These are phyloP conservation scores for Orthochromis malagaraziensis DNA, from an alignment of 2,113 vertebrate species.

Conservation along the genomic window DNA sequence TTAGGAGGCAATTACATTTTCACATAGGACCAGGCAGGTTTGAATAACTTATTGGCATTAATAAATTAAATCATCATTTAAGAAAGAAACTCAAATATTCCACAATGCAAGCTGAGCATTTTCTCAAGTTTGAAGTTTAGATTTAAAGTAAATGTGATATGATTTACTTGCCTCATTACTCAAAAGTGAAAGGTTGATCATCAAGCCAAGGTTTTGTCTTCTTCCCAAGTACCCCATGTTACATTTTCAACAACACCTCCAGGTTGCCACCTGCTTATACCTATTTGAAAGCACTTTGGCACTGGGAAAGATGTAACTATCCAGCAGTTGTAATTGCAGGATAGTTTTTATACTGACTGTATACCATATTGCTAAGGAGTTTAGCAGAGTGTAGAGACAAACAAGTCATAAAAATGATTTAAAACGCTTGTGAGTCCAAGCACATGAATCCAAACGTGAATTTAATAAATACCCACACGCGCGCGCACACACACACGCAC, in stretches of 20 bases:
- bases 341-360: neutral
- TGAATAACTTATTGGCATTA: neutral
- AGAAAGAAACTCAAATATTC: neutral
- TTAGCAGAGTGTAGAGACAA: neutral
- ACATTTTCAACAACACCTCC: neutral
- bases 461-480: neutral
- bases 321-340: neutral
- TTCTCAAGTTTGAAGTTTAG: neutral
- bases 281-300: neutral
- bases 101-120: neutral
- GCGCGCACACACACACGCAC: neutral
- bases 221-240: neutral
- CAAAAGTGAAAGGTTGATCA: neutral
- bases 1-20: fast-evolving
- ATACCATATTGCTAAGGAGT: neutral
- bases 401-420: neutral
- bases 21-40: neutral
- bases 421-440: neutral
- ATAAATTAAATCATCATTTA: neutral
- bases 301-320: neutral
- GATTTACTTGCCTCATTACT: neutral
- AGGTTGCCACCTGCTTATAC: neutral
- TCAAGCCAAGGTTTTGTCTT: neutral
- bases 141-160: neutral
- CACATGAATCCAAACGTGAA: neutral